These are phyloP conservation scores for Teleopsis dalmanni DNA, from an alignment of 1,140 invertebrate species.

Conservation along the genomic window DNA sequence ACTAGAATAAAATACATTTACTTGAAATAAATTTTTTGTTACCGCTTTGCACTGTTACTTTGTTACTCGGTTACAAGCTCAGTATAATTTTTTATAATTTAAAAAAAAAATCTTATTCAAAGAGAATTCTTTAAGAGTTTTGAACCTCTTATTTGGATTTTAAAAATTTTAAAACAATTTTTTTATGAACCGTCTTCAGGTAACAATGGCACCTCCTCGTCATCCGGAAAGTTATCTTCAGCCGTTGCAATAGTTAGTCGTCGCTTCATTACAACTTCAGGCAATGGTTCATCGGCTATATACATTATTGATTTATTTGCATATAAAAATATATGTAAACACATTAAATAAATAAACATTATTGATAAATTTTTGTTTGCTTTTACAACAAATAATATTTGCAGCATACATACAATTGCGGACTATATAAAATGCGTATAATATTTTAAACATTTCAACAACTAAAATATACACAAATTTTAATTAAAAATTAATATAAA, in stretches of 20 bases:
- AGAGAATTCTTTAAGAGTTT: too few species aligned
- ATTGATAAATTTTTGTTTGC: neutral
- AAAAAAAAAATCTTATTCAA: too few species aligned
- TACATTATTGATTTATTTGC: neutral
- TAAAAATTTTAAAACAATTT: too few species aligned
- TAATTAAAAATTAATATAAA: slow-evolving; percentile 9
- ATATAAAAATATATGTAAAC: neutral
- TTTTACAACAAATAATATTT: slow-evolving; percentile 16
- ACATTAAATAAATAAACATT: slow-evolving; percentile 6
- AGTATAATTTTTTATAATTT: too few species aligned
- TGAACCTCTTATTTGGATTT: too few species aligned
- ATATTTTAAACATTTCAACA: slow-evolving; percentile 15
- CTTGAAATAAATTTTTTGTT: too few species aligned
- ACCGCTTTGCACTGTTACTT: too few species aligned
- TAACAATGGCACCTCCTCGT: slow-evolving; percentile 25
- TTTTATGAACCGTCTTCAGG: slow-evolving; percentile 34
- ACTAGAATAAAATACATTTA: too few species aligned
- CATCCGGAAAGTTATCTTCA: slow-evolving; percentile 25
- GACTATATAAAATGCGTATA: slow-evolving; percentile 15
- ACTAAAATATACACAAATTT: slow-evolving; percentile 12
- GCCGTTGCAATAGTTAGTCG: slow-evolving; percentile 38
- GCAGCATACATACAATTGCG: slow-evolving; percentile 41
- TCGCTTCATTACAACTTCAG: slow-evolving; percentile 31
- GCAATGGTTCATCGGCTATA: slow-evolving; percentile 22
- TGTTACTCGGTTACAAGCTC: too few species aligned